These are phyloP conservation scores for Ceratoteleas bidentatus DNA, from an alignment of 1,140 invertebrate genomes.

Conservation along the genomic window DNA sequence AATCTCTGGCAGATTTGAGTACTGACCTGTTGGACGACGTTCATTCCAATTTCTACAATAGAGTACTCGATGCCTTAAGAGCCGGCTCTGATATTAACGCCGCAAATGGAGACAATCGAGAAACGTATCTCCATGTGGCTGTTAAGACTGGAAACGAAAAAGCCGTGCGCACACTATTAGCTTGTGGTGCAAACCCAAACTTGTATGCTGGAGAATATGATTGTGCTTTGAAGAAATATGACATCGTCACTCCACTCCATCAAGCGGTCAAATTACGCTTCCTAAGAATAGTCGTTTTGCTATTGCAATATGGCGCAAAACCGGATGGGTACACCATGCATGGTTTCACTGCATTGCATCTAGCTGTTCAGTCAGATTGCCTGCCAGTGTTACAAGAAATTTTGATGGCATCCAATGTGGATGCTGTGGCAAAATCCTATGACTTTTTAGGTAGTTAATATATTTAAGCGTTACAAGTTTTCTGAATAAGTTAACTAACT, in stretches of 20 bases:
- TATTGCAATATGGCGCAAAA: constrained; percentile 17
- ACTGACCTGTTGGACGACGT: background rate
- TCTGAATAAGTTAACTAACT: too few relatives aligned
- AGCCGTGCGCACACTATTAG: constrained; percentile 8
- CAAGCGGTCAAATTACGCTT: constrained; percentile 5
- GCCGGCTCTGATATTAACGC: constrained; percentile 4
- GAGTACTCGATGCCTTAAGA: constrained; percentile 16
- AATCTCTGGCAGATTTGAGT: background rate
- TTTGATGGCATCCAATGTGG: background rate
- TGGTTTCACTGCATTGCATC: constrained; percentile 20
- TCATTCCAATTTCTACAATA: background rate
- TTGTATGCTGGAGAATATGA: constrained; percentile 10
- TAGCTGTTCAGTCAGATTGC: constrained; percentile 1
- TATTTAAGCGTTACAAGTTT: too few relatives aligned
- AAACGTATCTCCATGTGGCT: constrained; percentile 23
- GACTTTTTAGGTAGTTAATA: constrained; percentile 7
- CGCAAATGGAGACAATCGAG: background rate
- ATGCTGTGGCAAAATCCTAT: background rate
- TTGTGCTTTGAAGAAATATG: background rate
- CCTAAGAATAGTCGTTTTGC: constrained; percentile 5
- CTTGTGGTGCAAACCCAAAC: constrained; percentile 20
- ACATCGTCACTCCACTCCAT: constrained; percentile 26
- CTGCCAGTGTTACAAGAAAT: constrained; percentile 3
- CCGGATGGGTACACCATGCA: background rate
- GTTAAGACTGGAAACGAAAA: constrained; percentile 29